A percentile compares a stretch with the other conserved stretches of the same genome.
Evolutionary conservation across 1,140 invertebrate species (phyloP).

Genomic region (Probaryconus sp.): DNA sequence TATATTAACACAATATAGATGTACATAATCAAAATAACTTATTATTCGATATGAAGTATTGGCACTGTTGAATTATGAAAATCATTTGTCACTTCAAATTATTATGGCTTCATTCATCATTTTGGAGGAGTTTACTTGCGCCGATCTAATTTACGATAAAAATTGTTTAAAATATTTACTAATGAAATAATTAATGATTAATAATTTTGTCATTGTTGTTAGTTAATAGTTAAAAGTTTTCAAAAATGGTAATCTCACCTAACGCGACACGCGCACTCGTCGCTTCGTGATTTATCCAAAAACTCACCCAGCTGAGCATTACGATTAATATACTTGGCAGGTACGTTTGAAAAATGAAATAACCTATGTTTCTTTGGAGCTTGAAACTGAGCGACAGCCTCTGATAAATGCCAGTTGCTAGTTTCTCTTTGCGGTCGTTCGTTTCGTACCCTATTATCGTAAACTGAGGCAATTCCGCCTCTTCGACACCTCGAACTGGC

Average conservation of each 20-base stretch:
- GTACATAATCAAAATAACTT: too few relatives aligned
- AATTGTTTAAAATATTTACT: too few relatives aligned
- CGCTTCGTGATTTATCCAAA: conserved; percentile 92
- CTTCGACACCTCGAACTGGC: conserved; percentile 93
- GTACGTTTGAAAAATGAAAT: conserved; percentile 91
- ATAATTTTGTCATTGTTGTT: conserved; percentile 1
- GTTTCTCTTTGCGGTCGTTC: conserved; percentile 91
- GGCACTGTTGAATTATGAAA: too few relatives aligned
- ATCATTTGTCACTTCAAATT: too few relatives aligned
- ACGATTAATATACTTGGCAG: conserved; percentile 90
- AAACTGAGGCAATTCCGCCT: conserved; percentile 96
- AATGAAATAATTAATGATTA: too few relatives aligned
- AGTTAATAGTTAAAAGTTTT: not conserved
- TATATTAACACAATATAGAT: too few relatives aligned
- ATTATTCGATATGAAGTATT: too few relatives aligned
- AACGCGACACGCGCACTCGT: conserved; percentile 88
- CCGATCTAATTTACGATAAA: too few relatives aligned
- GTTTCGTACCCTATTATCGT: conserved; percentile 96
- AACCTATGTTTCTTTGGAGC: conserved; percentile 87
- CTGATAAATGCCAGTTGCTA: conserved; percentile 96
- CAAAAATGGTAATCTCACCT: conserved; percentile 76
- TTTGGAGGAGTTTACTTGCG: too few relatives aligned
- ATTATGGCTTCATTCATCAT: too few relatives aligned
- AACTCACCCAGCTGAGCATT: conserved; percentile 92
- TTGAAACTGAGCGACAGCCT: conserved; percentile 90